phyloP scores from a whole-genome alignment of 2,797 vertebrate genomes.

The Alectoris magna region DNA sequence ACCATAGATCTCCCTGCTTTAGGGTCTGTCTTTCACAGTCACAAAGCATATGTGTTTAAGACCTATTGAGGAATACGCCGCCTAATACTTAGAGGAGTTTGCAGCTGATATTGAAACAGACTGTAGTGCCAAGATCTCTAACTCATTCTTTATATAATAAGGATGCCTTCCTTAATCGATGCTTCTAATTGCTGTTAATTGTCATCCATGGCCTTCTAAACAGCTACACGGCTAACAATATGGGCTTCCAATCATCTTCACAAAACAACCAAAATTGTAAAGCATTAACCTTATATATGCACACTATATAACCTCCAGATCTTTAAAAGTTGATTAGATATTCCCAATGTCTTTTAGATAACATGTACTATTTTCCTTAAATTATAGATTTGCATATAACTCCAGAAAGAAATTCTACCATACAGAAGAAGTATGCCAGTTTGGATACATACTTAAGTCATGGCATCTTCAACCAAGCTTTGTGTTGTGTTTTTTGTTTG shows the following conservation, averaged over 20 bases:
- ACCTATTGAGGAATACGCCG: rapidly evolving
- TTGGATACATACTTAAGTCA: neutral
- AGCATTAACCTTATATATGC: neutral
- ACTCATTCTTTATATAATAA: neutral
- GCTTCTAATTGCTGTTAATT: neutral
- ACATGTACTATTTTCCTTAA: neutral
- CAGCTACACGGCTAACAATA: neutral
- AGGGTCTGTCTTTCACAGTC: neutral
- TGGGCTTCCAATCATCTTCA: neutral
- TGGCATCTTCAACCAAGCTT: neutral
- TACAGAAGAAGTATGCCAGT: neutral
- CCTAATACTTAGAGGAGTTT: neutral
- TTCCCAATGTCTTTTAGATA: neutral
- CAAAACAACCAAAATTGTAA: neutral
- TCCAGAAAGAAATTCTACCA: neutral
- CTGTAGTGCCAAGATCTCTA: rapidly evolving
- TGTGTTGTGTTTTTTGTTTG: neutral
- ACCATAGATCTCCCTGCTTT: neutral
- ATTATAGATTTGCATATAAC: neutral
- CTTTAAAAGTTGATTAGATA: neutral
- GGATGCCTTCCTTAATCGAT: rapidly evolving
- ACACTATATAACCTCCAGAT: neutral
- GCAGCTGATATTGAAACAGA: neutral
- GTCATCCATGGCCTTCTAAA: neutral
- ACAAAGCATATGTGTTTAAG: rapidly evolving